Percentiles rank a stretch among this genome's conserved stretches.
phyloP scores from a whole-genome alignment of 2,113 vertebrate genomes.

The Cololabis saira region DNA sequence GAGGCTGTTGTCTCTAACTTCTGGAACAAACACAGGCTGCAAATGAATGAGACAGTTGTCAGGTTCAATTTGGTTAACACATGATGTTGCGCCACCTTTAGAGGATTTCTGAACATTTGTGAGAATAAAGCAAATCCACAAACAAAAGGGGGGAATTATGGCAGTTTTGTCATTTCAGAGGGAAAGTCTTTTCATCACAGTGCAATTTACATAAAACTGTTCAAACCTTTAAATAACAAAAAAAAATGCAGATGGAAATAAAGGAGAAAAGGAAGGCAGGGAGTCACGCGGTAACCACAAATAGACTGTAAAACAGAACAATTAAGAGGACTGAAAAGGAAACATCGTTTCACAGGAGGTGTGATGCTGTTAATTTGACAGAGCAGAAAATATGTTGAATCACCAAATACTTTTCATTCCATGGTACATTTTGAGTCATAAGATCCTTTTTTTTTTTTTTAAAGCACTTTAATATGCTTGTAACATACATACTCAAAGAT shows the following conservation, averaged over 20 bases:
- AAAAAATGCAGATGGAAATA: conserved; percentile 3
- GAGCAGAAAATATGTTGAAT: conserved; percentile 30
- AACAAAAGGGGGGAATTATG: conserved; percentile 59
- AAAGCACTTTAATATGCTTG: conserved; percentile 28
- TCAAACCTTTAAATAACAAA: conserved; percentile 40
- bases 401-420: background rate
- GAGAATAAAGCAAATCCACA: conserved; percentile 65
- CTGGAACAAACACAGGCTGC: conserved; percentile 63
- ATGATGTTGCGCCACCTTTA: conserved; percentile 54
- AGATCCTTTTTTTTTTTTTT: conserved; percentile 57
- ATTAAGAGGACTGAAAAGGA: conserved; percentile 44
- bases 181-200: conserved; percentile 45
- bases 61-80: conserved; percentile 71
- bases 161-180: conserved; percentile 69
- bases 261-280: background rate
- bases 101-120: conserved; percentile 55
- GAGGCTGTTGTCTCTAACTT: conserved; percentile 60
- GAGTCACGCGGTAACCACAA: conserved; percentile 17
- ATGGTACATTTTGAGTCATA: conserved; percentile 24
- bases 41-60: conserved; percentile 77
- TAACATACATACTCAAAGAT: conserved; percentile 8
- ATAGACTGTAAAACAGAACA: conserved; percentile 51
- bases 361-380: conserved; percentile 56
- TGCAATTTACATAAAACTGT: conserved; percentile 66
- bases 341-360: conserved; percentile 43